Percentiles rank a stretch among this genome's conserved stretches.
These are phyloP conservation scores for Mungos mungo DNA, from an alignment of 2,113 vertebrate species.

Conservation along the genomic window DNA sequence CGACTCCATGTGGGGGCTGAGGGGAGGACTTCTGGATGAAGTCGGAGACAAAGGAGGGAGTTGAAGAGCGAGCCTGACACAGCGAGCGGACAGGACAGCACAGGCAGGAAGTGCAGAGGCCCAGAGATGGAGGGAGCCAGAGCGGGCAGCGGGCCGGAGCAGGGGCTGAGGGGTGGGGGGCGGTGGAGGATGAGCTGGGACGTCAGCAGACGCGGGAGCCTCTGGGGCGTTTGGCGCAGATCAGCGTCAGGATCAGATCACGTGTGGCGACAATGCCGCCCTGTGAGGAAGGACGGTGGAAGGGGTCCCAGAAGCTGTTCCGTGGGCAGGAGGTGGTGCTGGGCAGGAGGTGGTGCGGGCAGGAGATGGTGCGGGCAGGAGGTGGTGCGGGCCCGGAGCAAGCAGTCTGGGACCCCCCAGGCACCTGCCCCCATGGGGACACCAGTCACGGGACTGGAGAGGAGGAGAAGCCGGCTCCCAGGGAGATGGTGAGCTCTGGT, in stretches of 20 bases:
- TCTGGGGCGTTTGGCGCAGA: neutral
- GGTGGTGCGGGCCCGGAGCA: neutral
- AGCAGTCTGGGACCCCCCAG: neutral
- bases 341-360: neutral
- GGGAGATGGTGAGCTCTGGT: neutral
- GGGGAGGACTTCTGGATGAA: neutral
- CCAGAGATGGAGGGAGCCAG: neutral
- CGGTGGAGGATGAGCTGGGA: neutral
- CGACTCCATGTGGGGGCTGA: neutral
- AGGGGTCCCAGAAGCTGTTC: fast-evolving
- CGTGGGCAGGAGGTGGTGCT: neutral
- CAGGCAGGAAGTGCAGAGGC: neutral
- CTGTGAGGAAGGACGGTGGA: neutral
- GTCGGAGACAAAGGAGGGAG: neutral
- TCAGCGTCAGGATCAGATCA: neutral
- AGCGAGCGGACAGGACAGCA: too few relatives aligned
- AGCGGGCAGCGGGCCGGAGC: neutral
- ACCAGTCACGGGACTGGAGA: neutral
- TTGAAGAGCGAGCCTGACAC: neutral
- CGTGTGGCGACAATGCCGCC: neutral
- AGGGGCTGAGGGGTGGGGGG: neutral
- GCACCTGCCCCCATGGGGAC: neutral
- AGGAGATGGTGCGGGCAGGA: neutral
- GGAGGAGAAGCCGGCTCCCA: neutral
- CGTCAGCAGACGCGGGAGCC: neutral